Evolutionary conservation across 2,888 invertebrate species (phyloP), one percentile per base, ranked within the genome.

Genomic region (Pollenia griseotomentosa): DNA sequence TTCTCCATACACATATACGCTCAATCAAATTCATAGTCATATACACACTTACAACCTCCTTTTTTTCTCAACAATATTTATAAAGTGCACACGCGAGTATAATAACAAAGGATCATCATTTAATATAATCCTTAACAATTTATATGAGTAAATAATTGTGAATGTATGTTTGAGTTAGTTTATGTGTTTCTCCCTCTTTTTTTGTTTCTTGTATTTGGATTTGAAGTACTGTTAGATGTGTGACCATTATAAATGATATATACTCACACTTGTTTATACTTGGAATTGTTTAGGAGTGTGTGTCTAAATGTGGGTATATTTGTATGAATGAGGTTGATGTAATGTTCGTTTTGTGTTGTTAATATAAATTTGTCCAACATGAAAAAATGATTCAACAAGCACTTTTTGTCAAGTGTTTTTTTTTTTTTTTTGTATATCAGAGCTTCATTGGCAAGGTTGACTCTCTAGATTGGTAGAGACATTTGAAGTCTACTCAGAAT

Each of bases 111-210:
- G 87, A 90, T 89, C 88, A 89, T 90, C 89, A 89, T 90, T 91
- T 90, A 89, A 90, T 88, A 88, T 89, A 89, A 90, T 89, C 89
- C 88, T 88, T 88, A 88, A 89, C 89, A 89, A 89, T 90, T 90
- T 90, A 89, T 90, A 89, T 84, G n/a, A 71, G 42, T 42, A 23
- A 16, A 53, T 73, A n/a, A 46, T 42, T n/a, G n/a, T 63, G 53
- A 19, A 44, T 66, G 12, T 53, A 46, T 46, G 57, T 11, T 66
- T 46, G 19, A 9, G 23, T 66, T 23, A 2, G 46, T 14, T 23
- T 44, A 42, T 42, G n/a, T 61, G 40, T 48, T 19, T 42, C 10
- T 48, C 12, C 23, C 7, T 14, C 0, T 10, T 23, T 61, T 10
- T 63, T n/a, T 44, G 23, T 23, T 23, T 23, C 19, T 63, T n/a